phyloP scores from a whole-genome alignment of 2,113 vertebrate species.

The Axis porcinus region DNA sequence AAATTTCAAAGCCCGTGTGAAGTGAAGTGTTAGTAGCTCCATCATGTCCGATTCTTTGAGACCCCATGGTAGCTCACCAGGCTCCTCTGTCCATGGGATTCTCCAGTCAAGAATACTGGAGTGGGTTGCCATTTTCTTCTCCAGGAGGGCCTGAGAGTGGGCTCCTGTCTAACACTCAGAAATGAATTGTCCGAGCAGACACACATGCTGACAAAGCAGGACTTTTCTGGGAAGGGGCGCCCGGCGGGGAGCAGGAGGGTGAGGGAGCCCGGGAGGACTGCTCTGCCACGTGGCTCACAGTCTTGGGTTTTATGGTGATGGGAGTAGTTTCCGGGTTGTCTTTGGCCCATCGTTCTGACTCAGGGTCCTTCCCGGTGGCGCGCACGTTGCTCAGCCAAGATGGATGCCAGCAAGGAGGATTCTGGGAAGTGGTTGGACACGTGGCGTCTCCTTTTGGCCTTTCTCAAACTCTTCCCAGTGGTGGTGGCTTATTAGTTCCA shows the following conservation, averaged over 20 bases:
- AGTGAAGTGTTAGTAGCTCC: neutral
- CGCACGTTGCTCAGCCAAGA: neutral
- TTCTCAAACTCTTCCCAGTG: neutral
- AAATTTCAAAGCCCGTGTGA: neutral
- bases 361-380: neutral
- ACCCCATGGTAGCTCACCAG: neutral
- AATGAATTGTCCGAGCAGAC: neutral
- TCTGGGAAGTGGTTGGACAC: neutral
- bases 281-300: neutral
- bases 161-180: neutral
- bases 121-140: neutral
- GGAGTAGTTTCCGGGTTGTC: neutral
- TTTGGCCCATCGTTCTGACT: neutral
- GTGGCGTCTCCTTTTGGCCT: neutral
- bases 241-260: neutral
- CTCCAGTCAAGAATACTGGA: neutral
- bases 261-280: neutral
- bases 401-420: neutral
- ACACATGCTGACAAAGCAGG: neutral
- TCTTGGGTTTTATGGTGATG: neutral
- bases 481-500: neutral
- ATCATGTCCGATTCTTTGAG: neutral
- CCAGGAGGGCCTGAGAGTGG: neutral
- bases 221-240: neutral
- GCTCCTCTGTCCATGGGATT: neutral